Evolutionary conservation across 2,888 invertebrate genomes (phyloP), one percentile per base, ranked within the genome.

Genomic region (Endotricha flammealis): DNA sequence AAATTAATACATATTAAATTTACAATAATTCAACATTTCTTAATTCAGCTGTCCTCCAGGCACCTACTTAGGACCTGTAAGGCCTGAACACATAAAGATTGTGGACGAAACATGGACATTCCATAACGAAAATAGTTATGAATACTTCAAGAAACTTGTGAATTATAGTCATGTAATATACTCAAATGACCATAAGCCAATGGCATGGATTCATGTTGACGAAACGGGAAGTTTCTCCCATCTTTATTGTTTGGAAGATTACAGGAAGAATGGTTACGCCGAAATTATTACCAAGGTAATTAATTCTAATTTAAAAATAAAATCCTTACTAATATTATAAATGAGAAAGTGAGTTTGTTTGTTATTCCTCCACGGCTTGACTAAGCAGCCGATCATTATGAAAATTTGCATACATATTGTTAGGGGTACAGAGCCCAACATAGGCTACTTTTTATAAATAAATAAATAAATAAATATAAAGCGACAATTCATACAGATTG

Each of bases 261-360:
- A 75, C 2, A 70, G 79, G 39, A 57, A 57, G 10, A 68, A 66
- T 37, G 77, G 77, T 0, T 77, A 72, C 27, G 77, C 61, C 0
- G 64, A 64, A 30, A 25, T 70, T 12, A 41, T 74, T 1, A 17
- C 71, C 1, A 77, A 74, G 44, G 22, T 68, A 0, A 8, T 16
- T 4, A 16, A 16, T 16, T 16, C 6, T 4, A 16, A 16, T 16
- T 16, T 16, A n/a, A n/a, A n/a, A n/a, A n/a, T n/a, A n/a, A n/a
- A n/a, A n/a, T n/a, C n/a, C n/a, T n/a, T n/a, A n/a, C n/a, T n/a
- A n/a, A n/a, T n/a, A n/a, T n/a, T n/a, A n/a, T n/a, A n/a, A n/a
- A n/a, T n/a, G n/a, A n/a, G n/a, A n/a, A n/a, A n/a, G n/a, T n/a
- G n/a, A n/a, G n/a, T n/a, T n/a, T n/a, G n/a, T n/a, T n/a, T n/a